Evolutionary conservation across 2,113 vertebrate species (phyloP).

Genomic region (Suncus etruscus): DNA sequence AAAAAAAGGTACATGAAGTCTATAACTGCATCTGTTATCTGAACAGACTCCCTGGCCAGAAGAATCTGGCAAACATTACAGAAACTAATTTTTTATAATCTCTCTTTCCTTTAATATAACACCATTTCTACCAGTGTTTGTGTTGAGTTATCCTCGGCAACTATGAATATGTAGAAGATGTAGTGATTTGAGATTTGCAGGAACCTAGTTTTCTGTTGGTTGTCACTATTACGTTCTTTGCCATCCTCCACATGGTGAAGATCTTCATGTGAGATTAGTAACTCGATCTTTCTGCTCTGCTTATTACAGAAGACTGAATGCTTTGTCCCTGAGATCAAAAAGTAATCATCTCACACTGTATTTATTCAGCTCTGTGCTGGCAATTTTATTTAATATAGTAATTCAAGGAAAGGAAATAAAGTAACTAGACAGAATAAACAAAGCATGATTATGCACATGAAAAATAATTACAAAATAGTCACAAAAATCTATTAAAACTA

Average conservation of each 20-base stretch:
- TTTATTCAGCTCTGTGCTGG: neutral
- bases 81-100: neutral
- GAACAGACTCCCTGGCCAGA: neutral
- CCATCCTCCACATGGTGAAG: neutral
- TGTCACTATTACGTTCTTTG: neutral
- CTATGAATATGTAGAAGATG: neutral
- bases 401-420: neutral
- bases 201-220: neutral
- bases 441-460: neutral
- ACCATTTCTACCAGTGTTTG: neutral
- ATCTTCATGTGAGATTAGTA: neutral
- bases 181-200: neutral
- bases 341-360: neutral
- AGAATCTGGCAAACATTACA: neutral
- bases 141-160: neutral
- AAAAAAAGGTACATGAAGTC: too few species aligned
- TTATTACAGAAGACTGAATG: neutral
- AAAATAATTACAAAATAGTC: neutral
- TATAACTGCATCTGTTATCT: neutral
- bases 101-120: neutral
- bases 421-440: neutral
- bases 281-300: neutral
- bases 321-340: neutral
- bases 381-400: neutral
- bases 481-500: neutral